Evolutionary conservation across 2,113 vertebrate genomes (phyloP), one percentile per base, ranked within the genome.

Genomic region (Uropsilus gracilis): DNA sequence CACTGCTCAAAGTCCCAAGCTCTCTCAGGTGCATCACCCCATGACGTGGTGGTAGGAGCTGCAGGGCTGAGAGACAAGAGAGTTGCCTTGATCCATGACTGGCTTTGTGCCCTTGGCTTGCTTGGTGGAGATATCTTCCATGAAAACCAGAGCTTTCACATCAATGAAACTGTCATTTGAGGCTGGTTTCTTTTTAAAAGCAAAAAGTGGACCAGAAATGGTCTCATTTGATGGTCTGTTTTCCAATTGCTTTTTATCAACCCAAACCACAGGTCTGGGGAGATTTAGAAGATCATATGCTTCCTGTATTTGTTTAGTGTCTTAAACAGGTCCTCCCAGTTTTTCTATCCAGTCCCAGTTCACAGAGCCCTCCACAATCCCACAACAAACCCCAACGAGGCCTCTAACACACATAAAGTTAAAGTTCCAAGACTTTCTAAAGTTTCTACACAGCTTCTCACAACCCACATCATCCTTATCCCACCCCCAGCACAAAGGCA

Each of bases 301-400:
- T 98, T 97, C 94, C 96, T 98, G 94, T 97, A 97, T 98, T 98
- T 94, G 94, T 96, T 98, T 97, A 94, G 96, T 97, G 94, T 96
- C 96, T 96, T 97, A 98, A 97, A 98, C 95, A 86, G 59, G 97
- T 97, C 96, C 71, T 95, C 97, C 93, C 95, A 94, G 97, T 94
- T 95, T 96, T 98, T 97, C 95, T 95, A 57, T 53, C 64, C 37
- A 64, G 90, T 64, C 72, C 28, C 83, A 42, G 53, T 12, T 80
- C 66, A 68, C 17, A 55, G 3, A 75, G 37, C 48, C 77, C 68
- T 83, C 64, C 50, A 84, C 68, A 81, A 85, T 76, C 71, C 48
- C 69, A 83, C 77, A 72, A 42, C 68, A 86, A 86, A 75, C 20
- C 34, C 39, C 69, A 2, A 63, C 75, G 48, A 48, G 26, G 30